A percentile compares a stretch with the other conserved stretches of the same genome.
phyloP scores from a whole-genome alignment of 2,113 vertebrate species.

The Eublepharis macularius region DNA sequence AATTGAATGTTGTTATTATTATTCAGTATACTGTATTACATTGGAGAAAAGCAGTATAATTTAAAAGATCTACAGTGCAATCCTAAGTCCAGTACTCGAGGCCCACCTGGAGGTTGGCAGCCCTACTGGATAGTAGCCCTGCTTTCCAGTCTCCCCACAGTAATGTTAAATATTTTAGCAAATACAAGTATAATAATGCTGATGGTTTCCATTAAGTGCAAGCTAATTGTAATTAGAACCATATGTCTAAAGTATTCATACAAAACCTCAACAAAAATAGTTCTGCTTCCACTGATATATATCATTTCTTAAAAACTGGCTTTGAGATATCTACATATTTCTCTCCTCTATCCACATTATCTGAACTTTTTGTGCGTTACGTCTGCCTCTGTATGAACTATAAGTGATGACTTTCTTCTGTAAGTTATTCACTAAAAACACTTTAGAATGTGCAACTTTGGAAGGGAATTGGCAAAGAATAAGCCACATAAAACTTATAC shows the following conservation, averaged over 20 bases:
- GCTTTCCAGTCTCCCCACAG: not conserved
- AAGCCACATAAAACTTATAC: not conserved
- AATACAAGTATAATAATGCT: not conserved
- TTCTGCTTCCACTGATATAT: slow-evolving; percentile 33
- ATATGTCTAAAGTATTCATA: not conserved
- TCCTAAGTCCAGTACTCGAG: too few species aligned
- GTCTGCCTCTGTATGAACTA: not conserved
- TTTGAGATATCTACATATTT: slow-evolving; percentile 27
- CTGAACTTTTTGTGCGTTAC: not conserved
- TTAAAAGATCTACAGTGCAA: not conserved
- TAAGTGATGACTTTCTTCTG: not conserved
- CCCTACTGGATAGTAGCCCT: not conserved
- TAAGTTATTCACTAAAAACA: not conserved
- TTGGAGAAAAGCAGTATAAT: not conserved
- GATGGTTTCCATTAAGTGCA: slow-evolving; percentile 18
- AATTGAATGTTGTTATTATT: too few species aligned
- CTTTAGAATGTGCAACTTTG: not conserved
- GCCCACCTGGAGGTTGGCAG: too few species aligned
- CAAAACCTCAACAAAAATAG: not conserved
- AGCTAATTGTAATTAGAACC: not conserved
- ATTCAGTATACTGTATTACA: not conserved
- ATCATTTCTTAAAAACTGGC: slow-evolving; percentile 23
- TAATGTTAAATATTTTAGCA: slow-evolving; percentile 6
- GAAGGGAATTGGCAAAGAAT: not conserved
- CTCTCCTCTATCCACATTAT: not conserved